Conservation (phyloP, 2,113 vertebrate genomes). For the Rhabdomys dilectus region DNA sequence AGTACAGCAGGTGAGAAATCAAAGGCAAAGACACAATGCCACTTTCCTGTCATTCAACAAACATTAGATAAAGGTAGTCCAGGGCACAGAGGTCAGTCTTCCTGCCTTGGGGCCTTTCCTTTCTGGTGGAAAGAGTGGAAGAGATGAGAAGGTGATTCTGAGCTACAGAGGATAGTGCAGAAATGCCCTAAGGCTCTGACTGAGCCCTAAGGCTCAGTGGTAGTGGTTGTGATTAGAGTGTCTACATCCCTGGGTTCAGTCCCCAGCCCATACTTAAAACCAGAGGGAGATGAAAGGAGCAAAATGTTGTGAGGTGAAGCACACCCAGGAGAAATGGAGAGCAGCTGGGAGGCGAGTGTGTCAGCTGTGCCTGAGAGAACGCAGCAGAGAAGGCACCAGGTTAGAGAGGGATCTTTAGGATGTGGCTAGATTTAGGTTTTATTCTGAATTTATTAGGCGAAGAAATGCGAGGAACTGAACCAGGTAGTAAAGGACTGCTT, state of each 20-base stretch:
- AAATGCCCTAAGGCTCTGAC: neutral
- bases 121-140: too few relatives aligned
- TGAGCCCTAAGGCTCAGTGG: neutral
- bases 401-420: neutral
- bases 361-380: neutral
- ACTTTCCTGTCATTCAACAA: neutral
- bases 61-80: neutral
- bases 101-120: neutral
- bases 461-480: neutral
- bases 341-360: neutral
- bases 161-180: neutral
- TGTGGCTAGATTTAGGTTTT: neutral
- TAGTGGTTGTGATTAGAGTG: neutral
- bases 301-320: neutral
- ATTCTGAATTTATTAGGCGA: neutral
- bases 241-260: neutral
- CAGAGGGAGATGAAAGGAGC: neutral
- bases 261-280: neutral
- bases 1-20: neutral
- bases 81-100: neutral
- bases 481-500: neutral
- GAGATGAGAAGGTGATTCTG: too few relatives aligned
- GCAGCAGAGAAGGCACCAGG: neutral
- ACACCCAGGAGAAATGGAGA: too few relatives aligned
- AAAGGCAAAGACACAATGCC: neutral